Evolutionary conservation across 1,140 invertebrate species (phyloP), one percentile per base, ranked within the genome.

Genomic region (Bicyclus anynana): DNA sequence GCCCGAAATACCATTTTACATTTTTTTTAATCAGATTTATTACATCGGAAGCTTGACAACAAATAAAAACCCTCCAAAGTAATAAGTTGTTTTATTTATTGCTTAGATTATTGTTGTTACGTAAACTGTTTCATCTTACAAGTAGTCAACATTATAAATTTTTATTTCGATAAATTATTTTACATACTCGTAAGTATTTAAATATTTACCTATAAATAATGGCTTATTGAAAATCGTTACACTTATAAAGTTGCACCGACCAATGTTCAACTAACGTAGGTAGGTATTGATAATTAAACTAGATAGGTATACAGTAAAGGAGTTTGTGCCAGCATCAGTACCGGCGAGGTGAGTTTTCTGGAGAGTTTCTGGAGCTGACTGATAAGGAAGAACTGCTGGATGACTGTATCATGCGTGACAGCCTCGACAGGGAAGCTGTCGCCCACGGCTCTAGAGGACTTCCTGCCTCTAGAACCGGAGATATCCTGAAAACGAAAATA

Each of bases 361-460:
- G 16, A 13, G 67, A 62, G 26, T 47, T 57, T 9, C 48, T 33
- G 20, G 60, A 63, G 9, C 23, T 33, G 21, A 38, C 33, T 17
- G 51, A 59, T 6, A 59, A 13, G 9, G 56, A 48, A 26, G 80
- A 83, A 5, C 64, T 70, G 51, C 81, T 84, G 5, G 73, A 62
- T 0, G 79, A 84, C 13, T 77, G 65, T 12, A 87, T 82, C 21
- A 85, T 67, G 6, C 74, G 72, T 0, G 81, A 84, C 5, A 86
- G 62, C 12, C 73, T 64, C 0, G 80, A 82, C 16, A 87, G 57
- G 4, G 77, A 69, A 1, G 82, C 84, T 4, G 82, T 86, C 5
- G 84, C 84, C 84, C 82, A 87, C 0, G 74, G 82, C 58, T 84
- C 74, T 40, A 87, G 51, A 0, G 82, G 84, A 58, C 81, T 84